Evolutionary conservation across 2,797 vertebrate genomes (phyloP).

Genomic region (Picus viridis): DNA sequence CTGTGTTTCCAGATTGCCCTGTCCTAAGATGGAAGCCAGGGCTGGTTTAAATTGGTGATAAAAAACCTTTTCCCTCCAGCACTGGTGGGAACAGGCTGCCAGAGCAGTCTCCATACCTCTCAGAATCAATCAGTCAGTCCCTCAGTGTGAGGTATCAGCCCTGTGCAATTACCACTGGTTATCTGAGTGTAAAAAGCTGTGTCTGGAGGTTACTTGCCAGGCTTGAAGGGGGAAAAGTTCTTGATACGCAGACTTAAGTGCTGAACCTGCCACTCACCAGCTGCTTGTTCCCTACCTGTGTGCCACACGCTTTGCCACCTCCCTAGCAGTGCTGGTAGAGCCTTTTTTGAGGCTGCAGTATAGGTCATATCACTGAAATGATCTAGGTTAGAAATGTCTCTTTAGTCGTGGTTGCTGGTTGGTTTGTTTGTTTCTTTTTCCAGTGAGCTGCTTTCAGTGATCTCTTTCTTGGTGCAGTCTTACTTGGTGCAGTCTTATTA

Average conservation of each 20-base stretch:
- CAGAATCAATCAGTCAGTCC: not conserved
- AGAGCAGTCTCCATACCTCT: not conserved
- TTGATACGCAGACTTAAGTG: fast-evolving
- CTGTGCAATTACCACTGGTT: not conserved
- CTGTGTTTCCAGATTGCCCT: not conserved
- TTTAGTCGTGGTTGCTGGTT: no score
- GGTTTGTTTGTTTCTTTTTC: no score
- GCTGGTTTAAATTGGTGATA: not conserved
- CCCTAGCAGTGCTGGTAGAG: not conserved
- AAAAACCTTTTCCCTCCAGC: not conserved
- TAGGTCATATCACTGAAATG: fast-evolving
- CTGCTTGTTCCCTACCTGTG: not conserved
- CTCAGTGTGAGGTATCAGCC: not conserved
- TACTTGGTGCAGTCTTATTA: no score
- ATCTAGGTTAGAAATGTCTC: not conserved
- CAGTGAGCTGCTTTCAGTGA: not conserved
- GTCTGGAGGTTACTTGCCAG: not conserved
- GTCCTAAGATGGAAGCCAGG: not conserved
- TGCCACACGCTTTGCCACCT: fast-evolving
- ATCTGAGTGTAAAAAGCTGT: not conserved
- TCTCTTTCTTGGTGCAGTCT: not conserved
- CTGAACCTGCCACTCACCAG: not conserved
- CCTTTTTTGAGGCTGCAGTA: not conserved
- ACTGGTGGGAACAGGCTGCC: not conserved
- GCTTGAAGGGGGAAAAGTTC: not conserved